Evolutionary conservation across 2,797 vertebrate genomes (phyloP).

Genomic region (Sylvia borin): DNA sequence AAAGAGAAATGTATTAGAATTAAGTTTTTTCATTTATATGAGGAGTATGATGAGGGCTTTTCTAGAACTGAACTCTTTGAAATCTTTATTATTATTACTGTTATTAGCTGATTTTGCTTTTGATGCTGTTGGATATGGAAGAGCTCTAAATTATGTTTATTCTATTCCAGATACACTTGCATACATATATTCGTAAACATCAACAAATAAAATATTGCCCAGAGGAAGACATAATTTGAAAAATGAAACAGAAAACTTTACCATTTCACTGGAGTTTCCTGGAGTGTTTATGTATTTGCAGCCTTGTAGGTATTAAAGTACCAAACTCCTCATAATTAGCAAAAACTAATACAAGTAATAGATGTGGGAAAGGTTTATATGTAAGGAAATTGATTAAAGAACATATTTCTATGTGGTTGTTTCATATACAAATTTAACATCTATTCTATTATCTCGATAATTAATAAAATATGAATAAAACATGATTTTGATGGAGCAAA

Average conservation of each 20-base stretch:
- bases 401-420: background rate
- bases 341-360: background rate
- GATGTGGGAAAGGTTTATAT: background rate
- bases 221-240: background rate
- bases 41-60: background rate
- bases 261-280: background rate
- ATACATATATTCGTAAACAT: background rate
- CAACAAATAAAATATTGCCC: background rate
- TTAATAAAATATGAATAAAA: conserved; percentile 1
- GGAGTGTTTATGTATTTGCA: background rate
- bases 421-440: background rate
- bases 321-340: background rate
- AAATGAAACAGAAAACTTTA: background rate
- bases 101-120: background rate
- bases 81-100: background rate
- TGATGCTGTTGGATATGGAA: background rate
- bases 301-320: background rate
- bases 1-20: background rate
- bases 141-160: background rate
- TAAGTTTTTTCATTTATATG: background rate
- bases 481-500: background rate
- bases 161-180: background rate
- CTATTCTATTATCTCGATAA: background rate
- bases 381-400: background rate
- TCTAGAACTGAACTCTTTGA: background rate